Conservation (phyloP, 2,113 vertebrate genomes). For the Paramisgurnus dabryanus region DNA sequence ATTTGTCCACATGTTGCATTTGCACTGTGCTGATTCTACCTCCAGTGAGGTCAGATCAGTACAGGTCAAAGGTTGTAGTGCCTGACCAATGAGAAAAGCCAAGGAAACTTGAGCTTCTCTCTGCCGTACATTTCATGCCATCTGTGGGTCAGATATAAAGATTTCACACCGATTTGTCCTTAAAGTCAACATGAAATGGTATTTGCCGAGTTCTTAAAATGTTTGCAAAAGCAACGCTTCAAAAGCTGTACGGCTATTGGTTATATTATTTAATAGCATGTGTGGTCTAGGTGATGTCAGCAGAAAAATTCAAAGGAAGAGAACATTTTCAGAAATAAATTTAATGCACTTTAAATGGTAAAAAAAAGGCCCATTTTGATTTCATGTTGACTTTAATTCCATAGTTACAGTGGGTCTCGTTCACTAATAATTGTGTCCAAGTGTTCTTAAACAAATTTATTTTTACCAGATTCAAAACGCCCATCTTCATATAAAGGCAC, state of each 20-base stretch:
- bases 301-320: no score
- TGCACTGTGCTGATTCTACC: constrained; percentile 27
- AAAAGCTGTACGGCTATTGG: no score
- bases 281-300: neutral
- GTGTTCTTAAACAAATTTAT: no score
- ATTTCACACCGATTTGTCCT: constrained; percentile 13
- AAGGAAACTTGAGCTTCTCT: constrained; percentile 32
- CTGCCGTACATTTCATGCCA: constrained; percentile 22
- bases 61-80: constrained; percentile 22
- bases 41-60: constrained; percentile 32
- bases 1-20: constrained; percentile 35
- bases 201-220: neutral
- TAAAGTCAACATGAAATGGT: constrained; percentile 29
- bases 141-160: constrained; percentile 34
- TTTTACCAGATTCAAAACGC: no score
- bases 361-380: neutral
- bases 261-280: neutral
- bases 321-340: no score
- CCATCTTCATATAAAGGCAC: no score
- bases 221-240: no score
- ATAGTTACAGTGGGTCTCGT: constrained; percentile 8
- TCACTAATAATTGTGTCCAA: no score
- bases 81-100: constrained; percentile 31
- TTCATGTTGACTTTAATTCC: constrained; percentile 27
- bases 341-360: neutral